phyloP scores from a whole-genome alignment of 2,888 invertebrate species.

The Euclidia mi region DNA sequence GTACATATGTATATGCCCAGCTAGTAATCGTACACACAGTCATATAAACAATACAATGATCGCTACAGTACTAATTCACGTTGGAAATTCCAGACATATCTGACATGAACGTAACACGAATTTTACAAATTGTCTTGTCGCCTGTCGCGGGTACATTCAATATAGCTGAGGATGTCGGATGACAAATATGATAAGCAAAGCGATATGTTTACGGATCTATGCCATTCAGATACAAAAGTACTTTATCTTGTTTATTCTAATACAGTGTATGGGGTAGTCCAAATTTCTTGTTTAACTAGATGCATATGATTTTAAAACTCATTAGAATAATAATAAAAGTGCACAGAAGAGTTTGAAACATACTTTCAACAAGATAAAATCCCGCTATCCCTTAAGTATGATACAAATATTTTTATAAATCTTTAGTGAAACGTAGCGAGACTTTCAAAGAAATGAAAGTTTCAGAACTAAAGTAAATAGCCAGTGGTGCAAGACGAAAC shows the following conservation, averaged over 20 bases:
- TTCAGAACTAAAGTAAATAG: slow-evolving; percentile 38
- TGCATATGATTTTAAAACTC: neutral
- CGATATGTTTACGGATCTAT: neutral
- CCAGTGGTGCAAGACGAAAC: slow-evolving; percentile 22
- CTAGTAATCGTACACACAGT: too few relatives aligned
- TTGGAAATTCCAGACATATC: slow-evolving; percentile 1
- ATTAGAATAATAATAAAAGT: neutral
- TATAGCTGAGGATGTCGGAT: neutral
- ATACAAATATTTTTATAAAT: slow-evolving; percentile 13
- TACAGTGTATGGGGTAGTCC: neutral
- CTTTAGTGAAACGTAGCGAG: slow-evolving; percentile 12
- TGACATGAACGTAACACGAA: slow-evolving; percentile 9
- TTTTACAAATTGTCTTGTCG: slow-evolving; percentile 11
- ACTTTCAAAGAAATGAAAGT: slow-evolving; percentile 28
- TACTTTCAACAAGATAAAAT: slow-evolving; percentile 6
- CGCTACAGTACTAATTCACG: neutral
- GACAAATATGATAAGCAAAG: neutral
- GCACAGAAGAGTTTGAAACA: neutral
- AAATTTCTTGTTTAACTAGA: neutral
- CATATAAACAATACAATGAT: neutral
- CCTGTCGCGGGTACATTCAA: neutral
- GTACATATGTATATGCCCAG: too few relatives aligned
- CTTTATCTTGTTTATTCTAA: neutral
- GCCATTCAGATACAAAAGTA: slow-evolving; percentile 12
- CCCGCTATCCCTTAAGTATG: slow-evolving; percentile 2